phyloP scores from a whole-genome alignment of 2,797 vertebrate genomes.

The Hozukius guyotensis region DNA sequence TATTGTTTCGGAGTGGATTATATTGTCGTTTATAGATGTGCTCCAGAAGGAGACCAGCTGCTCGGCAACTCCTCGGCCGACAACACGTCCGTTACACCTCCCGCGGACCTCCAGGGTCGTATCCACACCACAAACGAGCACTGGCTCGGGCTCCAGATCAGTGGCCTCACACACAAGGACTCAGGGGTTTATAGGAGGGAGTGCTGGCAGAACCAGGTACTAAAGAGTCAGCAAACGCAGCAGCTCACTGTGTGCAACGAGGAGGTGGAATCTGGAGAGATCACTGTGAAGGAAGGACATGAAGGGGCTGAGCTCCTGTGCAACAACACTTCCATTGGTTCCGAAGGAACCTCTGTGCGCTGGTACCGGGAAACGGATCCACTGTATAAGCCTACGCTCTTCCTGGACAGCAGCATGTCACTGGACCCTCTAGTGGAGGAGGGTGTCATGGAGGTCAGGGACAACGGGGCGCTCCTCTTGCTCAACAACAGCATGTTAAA shows the following conservation, averaged over 20 bases:
- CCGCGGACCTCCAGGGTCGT: constrained; percentile 61
- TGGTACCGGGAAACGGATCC: constrained; percentile 74
- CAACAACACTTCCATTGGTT: constrained; percentile 20
- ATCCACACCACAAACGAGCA: constrained; percentile 16
- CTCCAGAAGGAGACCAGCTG: constrained; percentile 62
- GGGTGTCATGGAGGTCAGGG: constrained; percentile 40
- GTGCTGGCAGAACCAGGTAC: constrained; percentile 70
- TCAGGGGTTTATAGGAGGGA: constrained; percentile 76
- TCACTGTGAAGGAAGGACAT: constrained; percentile 29
- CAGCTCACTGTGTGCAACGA: constrained; percentile 71
- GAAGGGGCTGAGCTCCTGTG: constrained; percentile 63
- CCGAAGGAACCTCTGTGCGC: constrained; percentile 51
- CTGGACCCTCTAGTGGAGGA: constrained; percentile 55
- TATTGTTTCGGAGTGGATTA: constrained; percentile 81
- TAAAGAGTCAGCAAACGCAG: constrained; percentile 32
- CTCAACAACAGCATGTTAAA: constrained; percentile 44
- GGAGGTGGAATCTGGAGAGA: constrained; percentile 45
- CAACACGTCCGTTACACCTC: background rate
- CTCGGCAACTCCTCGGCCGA: constrained; percentile 74
- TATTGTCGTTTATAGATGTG: constrained; percentile 68
- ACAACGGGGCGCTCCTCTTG: constrained; percentile 57
- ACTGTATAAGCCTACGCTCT: constrained; percentile 27
- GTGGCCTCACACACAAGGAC: constrained; percentile 63
- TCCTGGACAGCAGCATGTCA: constrained; percentile 75
- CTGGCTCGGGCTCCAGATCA: constrained; percentile 71